Evolutionary conservation across 2,888 invertebrate genomes (phyloP), one percentile per base, ranked within the genome.

Genomic region (Thysanoteuthis rhombus): DNA sequence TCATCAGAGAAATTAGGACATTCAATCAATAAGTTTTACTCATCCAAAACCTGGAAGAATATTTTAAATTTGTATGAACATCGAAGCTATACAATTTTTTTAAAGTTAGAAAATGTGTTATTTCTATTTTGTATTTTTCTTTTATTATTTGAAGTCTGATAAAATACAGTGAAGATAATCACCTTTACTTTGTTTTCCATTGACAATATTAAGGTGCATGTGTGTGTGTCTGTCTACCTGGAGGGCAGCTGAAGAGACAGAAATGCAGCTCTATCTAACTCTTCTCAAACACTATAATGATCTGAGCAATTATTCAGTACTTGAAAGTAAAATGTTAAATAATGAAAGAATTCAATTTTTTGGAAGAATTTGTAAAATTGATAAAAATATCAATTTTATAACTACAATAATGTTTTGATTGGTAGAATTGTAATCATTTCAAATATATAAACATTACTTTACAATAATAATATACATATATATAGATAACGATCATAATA

Each of bases 381-480:
- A 75, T n/a, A 75, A 36, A 32, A 36, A 36, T 19, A 75, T 75
- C 10, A 75, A 75, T 75, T n/a, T 75, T 75, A 10, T 75, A 75
- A 75, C 75, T 75, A 75, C n/a, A 75, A 75, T 75, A 75, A n/a
- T n/a, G 75, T 75, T 75, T 75, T 75, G 75, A 75, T 75, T 75
- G 75, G 75, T 36, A 75, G 36, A 75, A 75, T 75, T 75, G 16
- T 75, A n/a, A 75, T 52, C 52, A 22, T 52, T 52, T 25, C 52
- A 52, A 52, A 2, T 52, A 25, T 52, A 52, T 52, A 16, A 6
- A 58, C 28, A 75, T 32, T 75, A 75, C n/a, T 75, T 32, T n/a
- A 75, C n/a, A n/a, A n/a, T 8, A 75, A n/a, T 75, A 75, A n/a
- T 75, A 75, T 75, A 75, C 8, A 52, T 58, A 58, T 58, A 58